Base-by-base conservation (phyloP, 2,113 vertebrate genomes). In the Sinocyclocheilus grahami region DNA sequence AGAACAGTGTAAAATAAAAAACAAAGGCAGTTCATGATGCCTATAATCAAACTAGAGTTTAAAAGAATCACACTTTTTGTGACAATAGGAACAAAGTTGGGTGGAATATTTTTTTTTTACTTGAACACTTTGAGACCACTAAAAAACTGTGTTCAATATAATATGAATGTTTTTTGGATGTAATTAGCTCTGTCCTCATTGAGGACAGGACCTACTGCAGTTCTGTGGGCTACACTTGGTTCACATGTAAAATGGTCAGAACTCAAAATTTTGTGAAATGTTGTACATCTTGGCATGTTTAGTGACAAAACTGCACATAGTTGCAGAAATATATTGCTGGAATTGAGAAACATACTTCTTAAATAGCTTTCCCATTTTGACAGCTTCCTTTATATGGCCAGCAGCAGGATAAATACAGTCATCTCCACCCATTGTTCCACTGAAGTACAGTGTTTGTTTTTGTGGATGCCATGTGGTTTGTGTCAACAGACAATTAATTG, bases 401-500 rank as follows among this genome's bases (percentile, higher is more conserved):
- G 72, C 72, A 39, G 8, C 7, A 53, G 51, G 14, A 51, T 3
- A 51, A 16, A 53, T 39, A 53, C 0, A 53, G 10, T 71, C 13
- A 37, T 20, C 33, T 42, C 9, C 8, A 74, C 20, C 1, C 0
- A 20, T 18, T 22, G 22, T 60, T 60, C 58, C 58, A 62, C 22
- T 62, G 60, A 62, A 9, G 10, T 7, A 22, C 18, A 58, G 5
- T 33, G 30, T 69, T 7, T 30, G 30, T 71, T 71, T 71, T 71
- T 16, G 30, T 20, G 14, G 67, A 71, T 71, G 1, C 67, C 5
- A 18, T 71, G 33, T 71, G 67, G 67, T 37, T 33, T 18, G 18
- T 71, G 67, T 71, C 67, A 71, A 37, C 67, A 37, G 14, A 71
- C 30, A 71, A 71, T 8, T 71, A 14, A 71, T 71, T 60, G 58